Percentiles rank a stretch among this genome's conserved stretches.
These are phyloP conservation scores for Leucophora obtusa DNA, from an alignment of 2,888 invertebrate species.

Conservation along the genomic window DNA sequence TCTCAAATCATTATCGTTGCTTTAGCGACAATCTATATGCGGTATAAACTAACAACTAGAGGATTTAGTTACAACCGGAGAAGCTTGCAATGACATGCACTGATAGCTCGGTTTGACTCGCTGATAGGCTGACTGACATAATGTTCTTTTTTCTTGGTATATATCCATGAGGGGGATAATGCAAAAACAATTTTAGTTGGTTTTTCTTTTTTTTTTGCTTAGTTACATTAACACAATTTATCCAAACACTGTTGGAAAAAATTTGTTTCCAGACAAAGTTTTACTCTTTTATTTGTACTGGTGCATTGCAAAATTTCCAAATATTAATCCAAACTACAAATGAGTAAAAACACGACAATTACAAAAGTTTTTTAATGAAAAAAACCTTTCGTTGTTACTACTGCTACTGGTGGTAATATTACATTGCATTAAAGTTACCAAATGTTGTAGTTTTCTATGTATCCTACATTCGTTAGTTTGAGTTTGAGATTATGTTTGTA, in stretches of 20 bases:
- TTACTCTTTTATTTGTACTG: slow-evolving; percentile 5
- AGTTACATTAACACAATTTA: slow-evolving; percentile 1
- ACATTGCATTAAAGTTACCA: not conserved
- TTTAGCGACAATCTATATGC: too few species aligned
- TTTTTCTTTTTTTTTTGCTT: not conserved
- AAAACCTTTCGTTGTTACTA: not conserved
- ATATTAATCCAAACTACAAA: slow-evolving; percentile 25
- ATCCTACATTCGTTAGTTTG: too few species aligned
- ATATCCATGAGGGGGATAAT: not conserved
- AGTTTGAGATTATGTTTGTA: too few species aligned
- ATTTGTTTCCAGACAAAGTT: slow-evolving; percentile 20
- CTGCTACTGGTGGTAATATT: not conserved
- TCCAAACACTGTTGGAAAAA: not conserved
- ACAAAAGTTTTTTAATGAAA: slow-evolving; percentile 3
- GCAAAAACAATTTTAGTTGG: not conserved
- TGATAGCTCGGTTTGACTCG: not conserved
- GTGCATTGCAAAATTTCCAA: not conserved
- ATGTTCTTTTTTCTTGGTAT: too few species aligned
- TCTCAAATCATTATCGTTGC: too few species aligned
- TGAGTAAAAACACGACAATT: slow-evolving; percentile 30
- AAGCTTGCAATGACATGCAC: slow-evolving; percentile 22
- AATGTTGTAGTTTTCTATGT: not conserved
- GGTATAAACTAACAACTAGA: too few species aligned
- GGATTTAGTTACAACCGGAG: not conserved
- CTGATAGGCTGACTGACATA: slow-evolving; percentile 8